Evolutionary conservation across 1,140 invertebrate species (phyloP).

Genomic region (Atta texana): DNA sequence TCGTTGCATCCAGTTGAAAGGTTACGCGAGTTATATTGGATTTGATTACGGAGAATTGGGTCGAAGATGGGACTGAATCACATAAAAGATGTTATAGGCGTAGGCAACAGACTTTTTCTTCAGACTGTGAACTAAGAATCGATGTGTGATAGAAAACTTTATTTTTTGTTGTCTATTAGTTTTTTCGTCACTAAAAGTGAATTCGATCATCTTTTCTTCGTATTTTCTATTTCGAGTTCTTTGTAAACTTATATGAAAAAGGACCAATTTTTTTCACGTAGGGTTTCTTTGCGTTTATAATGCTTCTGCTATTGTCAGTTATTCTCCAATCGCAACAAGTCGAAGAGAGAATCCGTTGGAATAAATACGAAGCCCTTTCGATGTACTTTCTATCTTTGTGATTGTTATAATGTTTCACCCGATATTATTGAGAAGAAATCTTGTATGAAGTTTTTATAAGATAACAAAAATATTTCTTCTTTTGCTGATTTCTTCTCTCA

Average conservation of each 20-base stretch:
- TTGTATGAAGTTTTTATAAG: background rate
- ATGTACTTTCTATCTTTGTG: background rate
- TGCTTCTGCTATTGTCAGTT: background rate
- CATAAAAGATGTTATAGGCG: slow-evolving; percentile 16
- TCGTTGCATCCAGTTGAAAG: slow-evolving; percentile 42
- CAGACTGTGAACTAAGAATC: slow-evolving; percentile 13
- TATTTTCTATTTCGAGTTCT: slow-evolving; percentile 3
- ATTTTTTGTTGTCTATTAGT: background rate
- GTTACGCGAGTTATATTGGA: slow-evolving; percentile 56
- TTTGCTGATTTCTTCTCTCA: background rate
- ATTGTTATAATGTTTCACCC: slow-evolving; percentile 22
- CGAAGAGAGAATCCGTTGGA: background rate
- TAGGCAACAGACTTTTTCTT: background rate
- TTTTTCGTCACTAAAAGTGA: background rate
- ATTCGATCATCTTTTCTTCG: slow-evolving; percentile 1
- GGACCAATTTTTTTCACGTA: background rate
- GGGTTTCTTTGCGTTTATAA: background rate
- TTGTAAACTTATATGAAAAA: background rate
- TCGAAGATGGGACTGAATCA: slow-evolving; percentile 43
- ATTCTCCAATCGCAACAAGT: background rate
- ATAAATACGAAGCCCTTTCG: background rate
- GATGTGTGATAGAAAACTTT: slow-evolving; percentile 5
- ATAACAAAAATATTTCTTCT: background rate
- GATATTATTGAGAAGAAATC: background rate
- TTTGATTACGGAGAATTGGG: slow-evolving; percentile 56